A percentile compares a stretch with the other conserved stretches of the same genome.
Evolutionary conservation across 2,113 vertebrate species (phyloP).

Genomic region (Gymnocephalus cernua): DNA sequence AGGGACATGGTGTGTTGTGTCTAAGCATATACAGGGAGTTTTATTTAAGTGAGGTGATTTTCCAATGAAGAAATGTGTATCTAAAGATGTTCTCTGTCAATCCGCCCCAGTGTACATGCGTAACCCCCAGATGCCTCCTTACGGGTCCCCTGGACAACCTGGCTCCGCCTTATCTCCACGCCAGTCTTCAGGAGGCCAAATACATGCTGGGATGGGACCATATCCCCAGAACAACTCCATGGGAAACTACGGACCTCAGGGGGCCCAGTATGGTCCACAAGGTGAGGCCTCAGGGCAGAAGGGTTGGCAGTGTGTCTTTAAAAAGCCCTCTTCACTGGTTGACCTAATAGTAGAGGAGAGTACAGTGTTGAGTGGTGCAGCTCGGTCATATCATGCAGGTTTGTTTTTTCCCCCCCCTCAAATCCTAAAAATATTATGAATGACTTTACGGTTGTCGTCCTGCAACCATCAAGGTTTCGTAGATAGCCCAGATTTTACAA

Average conservation of each 20-base stretch:
- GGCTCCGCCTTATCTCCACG: constrained; percentile 98
- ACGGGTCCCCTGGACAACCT: constrained; percentile 93
- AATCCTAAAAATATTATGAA: constrained; percentile 56
- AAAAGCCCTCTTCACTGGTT: neutral
- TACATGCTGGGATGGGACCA: constrained; percentile 94
- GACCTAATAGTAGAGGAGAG: neutral
- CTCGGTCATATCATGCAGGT: constrained; percentile 7
- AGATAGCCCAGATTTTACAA: constrained; percentile 42
- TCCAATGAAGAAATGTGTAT: neutral
- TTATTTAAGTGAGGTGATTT: neutral
- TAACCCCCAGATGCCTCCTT: constrained; percentile 96
- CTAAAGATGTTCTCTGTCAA: neutral
- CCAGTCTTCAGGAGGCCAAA: constrained; percentile 95
- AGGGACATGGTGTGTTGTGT: constrained; percentile 7
- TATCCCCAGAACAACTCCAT: constrained; percentile 97
- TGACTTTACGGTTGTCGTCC: constrained; percentile 55
- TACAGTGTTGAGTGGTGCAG: neutral
- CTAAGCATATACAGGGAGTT: constrained; percentile 13
- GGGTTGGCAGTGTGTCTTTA: neutral
- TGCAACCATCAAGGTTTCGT: constrained; percentile 24
- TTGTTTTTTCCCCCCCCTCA: constrained; percentile 1
- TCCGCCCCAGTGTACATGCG: constrained; percentile 92
- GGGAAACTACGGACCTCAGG: constrained; percentile 95
- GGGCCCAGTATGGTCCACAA: constrained; percentile 95
- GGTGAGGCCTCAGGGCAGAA: constrained; percentile 79